Evolutionary conservation across 2,888 invertebrate species (phyloP).

Genomic region (Drosophila atripex): DNA sequence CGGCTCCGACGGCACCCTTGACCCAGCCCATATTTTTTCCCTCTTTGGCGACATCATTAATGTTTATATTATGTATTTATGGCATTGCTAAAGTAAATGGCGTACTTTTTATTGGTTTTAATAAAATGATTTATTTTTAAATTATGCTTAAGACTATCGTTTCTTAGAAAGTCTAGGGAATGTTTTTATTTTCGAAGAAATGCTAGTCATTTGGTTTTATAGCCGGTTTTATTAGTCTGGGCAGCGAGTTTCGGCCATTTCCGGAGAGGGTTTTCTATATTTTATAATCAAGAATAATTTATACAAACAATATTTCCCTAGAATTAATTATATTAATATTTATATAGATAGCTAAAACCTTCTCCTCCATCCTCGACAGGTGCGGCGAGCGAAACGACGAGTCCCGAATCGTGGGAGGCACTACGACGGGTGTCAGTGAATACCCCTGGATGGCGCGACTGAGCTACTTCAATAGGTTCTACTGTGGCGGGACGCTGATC

Average conservation of each 20-base stretch:
- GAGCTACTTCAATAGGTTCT: conserved; percentile 94
- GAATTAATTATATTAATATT: background rate
- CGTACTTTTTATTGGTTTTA: conserved; percentile 19
- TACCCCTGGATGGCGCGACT: conserved; percentile 96
- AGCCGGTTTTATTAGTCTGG: background rate
- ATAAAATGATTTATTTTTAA: background rate
- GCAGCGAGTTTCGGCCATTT: background rate
- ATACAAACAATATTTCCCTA: background rate
- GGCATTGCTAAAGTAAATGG: conserved; percentile 4
- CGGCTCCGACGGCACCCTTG: conserved; percentile 18
- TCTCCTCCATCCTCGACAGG: conserved; percentile 70
- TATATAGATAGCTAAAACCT: background rate
- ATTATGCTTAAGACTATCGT: background rate
- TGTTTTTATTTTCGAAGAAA: conserved; percentile 1
- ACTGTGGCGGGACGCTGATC: conserved; percentile 94
- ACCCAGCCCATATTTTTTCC: conserved; percentile 10
- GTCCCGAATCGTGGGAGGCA: conserved; percentile 92
- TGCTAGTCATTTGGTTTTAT: background rate
- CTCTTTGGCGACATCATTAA: conserved; percentile 2
- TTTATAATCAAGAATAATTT: background rate
- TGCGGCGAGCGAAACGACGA: conserved; percentile 93
- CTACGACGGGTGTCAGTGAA: conserved; percentile 90
- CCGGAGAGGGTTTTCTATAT: background rate
- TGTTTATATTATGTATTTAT: conserved; percentile 1
- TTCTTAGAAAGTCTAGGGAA: background rate